phyloP scores from a whole-genome alignment of 1,140 invertebrate genomes.

The Diuraphis noxia region DNA sequence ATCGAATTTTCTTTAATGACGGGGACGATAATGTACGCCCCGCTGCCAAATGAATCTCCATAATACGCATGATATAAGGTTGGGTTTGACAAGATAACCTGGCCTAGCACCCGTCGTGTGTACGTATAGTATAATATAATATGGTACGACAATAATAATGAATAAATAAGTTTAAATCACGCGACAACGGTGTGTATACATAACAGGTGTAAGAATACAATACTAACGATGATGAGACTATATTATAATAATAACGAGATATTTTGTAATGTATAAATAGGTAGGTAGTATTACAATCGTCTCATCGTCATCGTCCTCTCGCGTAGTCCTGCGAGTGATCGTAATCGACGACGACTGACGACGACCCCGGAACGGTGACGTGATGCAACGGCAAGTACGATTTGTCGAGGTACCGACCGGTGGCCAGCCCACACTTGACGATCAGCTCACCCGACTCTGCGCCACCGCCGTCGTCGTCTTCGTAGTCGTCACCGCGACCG shows the following conservation, averaged over 20 bases:
- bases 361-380: constrained; percentile 4
- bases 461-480: not conserved
- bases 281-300: not conserved
- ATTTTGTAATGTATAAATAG: not conserved
- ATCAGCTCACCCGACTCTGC: not conserved
- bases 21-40: too few relatives aligned
- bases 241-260: too few relatives aligned
- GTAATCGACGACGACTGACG: not conserved
- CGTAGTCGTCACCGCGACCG: not conserved
- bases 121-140: not conserved
- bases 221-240: not conserved
- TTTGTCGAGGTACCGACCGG: not conserved
- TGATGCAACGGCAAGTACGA: not conserved
- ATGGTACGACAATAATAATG: not conserved
- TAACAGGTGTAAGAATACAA: not conserved
- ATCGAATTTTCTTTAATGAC: too few relatives aligned
- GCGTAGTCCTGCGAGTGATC: not conserved
- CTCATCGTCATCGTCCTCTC: constrained; percentile 10
- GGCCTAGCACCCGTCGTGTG: not conserved
- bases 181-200: not conserved
- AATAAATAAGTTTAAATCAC: not conserved
- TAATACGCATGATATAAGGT: not conserved
- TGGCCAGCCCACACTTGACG: not conserved
- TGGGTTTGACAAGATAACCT: not conserved
- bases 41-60: too few relatives aligned